Base-by-base conservation (phyloP, 2,113 vertebrate species). In the Pelmatolapia mariae region DNA sequence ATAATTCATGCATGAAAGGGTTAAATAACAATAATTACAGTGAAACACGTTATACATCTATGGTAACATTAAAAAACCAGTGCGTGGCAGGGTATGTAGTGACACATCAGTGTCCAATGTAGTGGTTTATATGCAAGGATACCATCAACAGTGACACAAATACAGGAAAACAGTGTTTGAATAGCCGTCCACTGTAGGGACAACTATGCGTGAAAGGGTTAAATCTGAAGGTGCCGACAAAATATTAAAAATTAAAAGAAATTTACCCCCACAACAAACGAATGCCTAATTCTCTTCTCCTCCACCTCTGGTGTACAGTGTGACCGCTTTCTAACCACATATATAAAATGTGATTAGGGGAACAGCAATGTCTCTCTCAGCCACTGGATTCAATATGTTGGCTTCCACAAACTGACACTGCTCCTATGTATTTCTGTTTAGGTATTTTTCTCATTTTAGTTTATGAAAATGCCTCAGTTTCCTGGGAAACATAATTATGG, bases 361-460 rank as follows among this genome's bases (percentile, higher is more conserved):
- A 19, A 63, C 59, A 63, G 31, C 18, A n/a, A 63, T 63, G 59
- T 36, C 31, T 19, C 18, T 36, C 59, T 61, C 57, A 61, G 16
- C 29, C 29, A 61, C 24, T 29, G 56, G 16, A 61, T 10, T 61
- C 57, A 4, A 10, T 61, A 61, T 61, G 57, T 61, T 61, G 3
- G 29, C 29, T n/a, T 63, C 18, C 59, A 63, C 31, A 63, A 63
- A 63, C 31, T 63, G 31, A 31, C 10, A 36, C 18, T 0, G 10
- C 18, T 36, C 59, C 1, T 0, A 1, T n/a, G 33, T 38, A 1
- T 13, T 36, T 66, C 2, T 7, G 26, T 61, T 61, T 1, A 3
- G 2, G 16, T 19, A 63, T 63, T 33, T 63, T 63, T 63, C 29
- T 33, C 29, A 33, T 63, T 63, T 33, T 63, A 33, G 59, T 19